These are phyloP conservation scores for Acanthosepion esculentum DNA, from an alignment of 2,888 invertebrate species.

Conservation along the genomic window DNA sequence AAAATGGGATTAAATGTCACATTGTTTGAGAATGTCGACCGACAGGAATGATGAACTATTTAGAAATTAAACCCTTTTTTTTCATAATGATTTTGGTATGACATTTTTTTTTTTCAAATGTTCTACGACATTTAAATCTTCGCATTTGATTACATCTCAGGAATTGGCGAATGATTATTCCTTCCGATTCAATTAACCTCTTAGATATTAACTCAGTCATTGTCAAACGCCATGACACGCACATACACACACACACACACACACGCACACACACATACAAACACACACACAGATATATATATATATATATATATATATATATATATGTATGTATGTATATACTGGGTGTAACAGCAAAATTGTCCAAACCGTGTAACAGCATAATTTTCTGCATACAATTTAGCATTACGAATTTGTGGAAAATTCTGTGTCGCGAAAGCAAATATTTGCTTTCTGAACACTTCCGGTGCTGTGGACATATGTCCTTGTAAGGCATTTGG, in stretches of 20 bases:
- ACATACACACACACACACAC: neutral
- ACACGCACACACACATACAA: neutral
- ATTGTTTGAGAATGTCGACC: neutral
- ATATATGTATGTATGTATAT: neutral
- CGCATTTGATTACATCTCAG: too few species aligned
- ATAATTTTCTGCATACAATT: too few species aligned
- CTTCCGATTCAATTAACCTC: neutral
- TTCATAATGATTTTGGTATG: neutral
- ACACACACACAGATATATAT: neutral
- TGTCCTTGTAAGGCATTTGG: too few species aligned
- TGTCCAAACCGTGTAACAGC: too few species aligned
- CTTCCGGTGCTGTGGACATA: too few species aligned
- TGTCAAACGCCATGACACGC: neutral
- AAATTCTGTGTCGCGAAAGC: too few species aligned
- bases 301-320: too few species aligned
- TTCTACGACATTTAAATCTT: neutral
- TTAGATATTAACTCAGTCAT: neutral
- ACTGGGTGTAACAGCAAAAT: neutral
- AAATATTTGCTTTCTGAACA: too few species aligned
- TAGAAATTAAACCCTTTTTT: neutral
- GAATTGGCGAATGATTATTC: rapidly evolving
- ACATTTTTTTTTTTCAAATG: neutral
- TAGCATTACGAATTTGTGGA: too few species aligned
- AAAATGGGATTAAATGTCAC: neutral
- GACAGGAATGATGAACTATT: neutral